Percentiles rank a stretch among this genome's conserved stretches.
Conservation (phyloP, 2,113 vertebrate genomes). For the Willisornis vidua region DNA sequence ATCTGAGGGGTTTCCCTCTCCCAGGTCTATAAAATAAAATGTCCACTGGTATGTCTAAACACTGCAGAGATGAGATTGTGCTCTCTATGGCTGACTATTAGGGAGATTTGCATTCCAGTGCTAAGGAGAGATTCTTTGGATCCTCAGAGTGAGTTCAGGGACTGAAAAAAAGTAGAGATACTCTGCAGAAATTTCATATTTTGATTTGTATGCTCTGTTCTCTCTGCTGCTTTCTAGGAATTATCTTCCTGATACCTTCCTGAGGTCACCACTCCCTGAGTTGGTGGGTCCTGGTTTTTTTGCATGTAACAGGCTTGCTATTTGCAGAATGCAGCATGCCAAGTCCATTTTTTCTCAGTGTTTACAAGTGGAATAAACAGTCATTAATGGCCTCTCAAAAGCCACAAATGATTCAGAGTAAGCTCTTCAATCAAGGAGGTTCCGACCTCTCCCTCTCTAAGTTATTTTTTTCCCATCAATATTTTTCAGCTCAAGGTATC, state of each 20-base stretch:
- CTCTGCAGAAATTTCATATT: neutral
- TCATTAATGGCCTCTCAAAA: neutral
- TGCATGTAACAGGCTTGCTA: neutral
- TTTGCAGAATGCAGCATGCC: neutral
- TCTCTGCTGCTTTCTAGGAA: neutral
- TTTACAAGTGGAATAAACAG: neutral
- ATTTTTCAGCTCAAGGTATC: neutral
- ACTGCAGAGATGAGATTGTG: neutral
- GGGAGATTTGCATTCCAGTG: fast-evolving
- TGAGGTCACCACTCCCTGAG: neutral
- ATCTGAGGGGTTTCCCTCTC: fast-evolving
- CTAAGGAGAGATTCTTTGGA: neutral
- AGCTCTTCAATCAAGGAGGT: neutral
- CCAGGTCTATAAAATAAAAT: neutral
- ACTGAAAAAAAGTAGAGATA: neutral
- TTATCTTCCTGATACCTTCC: neutral
- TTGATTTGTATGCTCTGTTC: neutral
- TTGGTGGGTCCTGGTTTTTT: neutral
- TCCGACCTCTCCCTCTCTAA: neutral
- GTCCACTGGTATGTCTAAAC: neutral
- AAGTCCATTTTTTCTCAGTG: neutral
- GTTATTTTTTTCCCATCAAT: neutral
- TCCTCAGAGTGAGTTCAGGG: neutral
- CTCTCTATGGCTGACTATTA: neutral
- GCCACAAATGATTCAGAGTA: neutral